Evolutionary conservation across 2,797 vertebrate species (phyloP).

Genomic region (Limnodromus scolopaceus): DNA sequence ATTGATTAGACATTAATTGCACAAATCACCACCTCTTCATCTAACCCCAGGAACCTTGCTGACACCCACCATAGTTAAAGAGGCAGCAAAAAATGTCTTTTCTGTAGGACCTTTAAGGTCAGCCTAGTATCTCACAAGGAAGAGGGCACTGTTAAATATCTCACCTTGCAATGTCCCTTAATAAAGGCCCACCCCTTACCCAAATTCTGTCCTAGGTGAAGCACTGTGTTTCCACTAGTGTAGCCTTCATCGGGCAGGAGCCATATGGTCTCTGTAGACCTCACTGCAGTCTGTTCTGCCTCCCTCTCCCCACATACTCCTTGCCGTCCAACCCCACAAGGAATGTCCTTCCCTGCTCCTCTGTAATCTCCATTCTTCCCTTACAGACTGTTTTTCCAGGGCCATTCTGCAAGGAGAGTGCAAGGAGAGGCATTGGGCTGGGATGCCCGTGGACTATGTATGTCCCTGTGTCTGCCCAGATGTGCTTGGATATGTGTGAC

Average conservation of each 20-base stretch:
- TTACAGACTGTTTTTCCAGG: not conserved
- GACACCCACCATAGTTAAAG: not conserved
- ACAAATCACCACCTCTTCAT: constrained; percentile 58
- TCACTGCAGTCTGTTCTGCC: not conserved
- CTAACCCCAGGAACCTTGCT: constrained; percentile 26
- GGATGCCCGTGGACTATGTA: too few species aligned
- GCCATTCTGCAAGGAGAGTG: not conserved
- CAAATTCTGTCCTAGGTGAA: not conserved
- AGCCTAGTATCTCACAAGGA: not conserved
- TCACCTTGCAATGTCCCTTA: not conserved
- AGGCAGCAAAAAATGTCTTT: not conserved
- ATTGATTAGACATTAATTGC: constrained; percentile 69
- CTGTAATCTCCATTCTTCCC: not conserved
- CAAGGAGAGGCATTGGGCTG: not conserved
- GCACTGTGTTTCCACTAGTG: not conserved
- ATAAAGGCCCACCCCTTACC: not conserved
- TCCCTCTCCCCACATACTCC: not conserved
- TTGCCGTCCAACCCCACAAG: not conserved
- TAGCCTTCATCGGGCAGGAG: not conserved
- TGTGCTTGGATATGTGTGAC: not conserved
- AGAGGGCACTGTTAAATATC: not conserved
- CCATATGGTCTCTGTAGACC: not conserved
- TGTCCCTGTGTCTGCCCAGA: not conserved
- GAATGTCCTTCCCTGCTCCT: not conserved
- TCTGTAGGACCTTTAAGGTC: not conserved